Evolutionary conservation across 2,797 vertebrate genomes (phyloP).

Genomic region (Tarsius wallacei): DNA sequence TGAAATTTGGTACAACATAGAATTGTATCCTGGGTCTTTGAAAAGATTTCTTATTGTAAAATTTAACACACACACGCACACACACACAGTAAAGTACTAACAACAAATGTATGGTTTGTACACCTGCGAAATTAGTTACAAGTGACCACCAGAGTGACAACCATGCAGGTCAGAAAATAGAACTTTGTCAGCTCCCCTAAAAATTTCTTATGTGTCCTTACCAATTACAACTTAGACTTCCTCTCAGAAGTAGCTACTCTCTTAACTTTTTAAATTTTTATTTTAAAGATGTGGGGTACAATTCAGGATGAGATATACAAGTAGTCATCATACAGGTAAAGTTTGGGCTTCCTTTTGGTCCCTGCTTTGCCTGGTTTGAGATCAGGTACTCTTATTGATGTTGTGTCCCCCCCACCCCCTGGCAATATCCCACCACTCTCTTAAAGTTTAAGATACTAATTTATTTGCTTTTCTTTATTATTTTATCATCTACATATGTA

Average conservation of each 20-base stretch:
- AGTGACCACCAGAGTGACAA: neutral
- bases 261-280: neutral
- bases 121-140: constrained; percentile 43
- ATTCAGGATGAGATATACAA: no score
- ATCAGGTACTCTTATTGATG: no score
- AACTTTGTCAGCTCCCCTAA: neutral
- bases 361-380: no score
- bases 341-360: no score
- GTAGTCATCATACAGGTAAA: no score
- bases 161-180: neutral
- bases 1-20: neutral
- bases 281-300: no score
- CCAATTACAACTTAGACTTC: neutral
- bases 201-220: neutral
- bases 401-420: no score
- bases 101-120: constrained; percentile 21
- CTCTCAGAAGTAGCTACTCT: neutral
- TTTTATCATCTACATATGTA: neutral
- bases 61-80: neutral
- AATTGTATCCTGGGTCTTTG: constrained; percentile 5
- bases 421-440: neutral
- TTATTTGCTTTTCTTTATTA: constrained; percentile 31
- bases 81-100: neutral
- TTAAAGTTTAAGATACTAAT: neutral
- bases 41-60: constrained; percentile 28